Evolutionary conservation across 2,888 invertebrate species (phyloP).

Genomic region (Bimastos eiseni): DNA sequence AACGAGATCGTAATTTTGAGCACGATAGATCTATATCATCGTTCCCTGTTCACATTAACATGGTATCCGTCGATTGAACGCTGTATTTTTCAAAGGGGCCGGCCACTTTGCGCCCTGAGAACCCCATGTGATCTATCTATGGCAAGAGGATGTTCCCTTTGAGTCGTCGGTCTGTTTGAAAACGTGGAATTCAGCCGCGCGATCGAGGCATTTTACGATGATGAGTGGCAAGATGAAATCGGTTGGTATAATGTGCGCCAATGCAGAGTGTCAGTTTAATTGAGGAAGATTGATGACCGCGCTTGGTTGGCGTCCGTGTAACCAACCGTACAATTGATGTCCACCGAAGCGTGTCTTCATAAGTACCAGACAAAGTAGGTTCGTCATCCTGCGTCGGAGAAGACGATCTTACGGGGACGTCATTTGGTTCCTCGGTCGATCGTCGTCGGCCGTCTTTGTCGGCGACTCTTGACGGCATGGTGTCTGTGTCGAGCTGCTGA

Average conservation of each 20-base stretch:
- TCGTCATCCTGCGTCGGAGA: background rate
- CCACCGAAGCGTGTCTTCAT: background rate
- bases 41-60: background rate
- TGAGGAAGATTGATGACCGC: slow-evolving; percentile 14
- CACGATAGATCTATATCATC: background rate
- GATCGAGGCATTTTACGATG: slow-evolving; percentile 6
- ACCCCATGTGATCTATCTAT: background rate
- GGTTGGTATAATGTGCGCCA: slow-evolving; percentile 7
- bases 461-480: background rate
- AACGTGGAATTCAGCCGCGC: background rate
- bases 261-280: slow-evolving; percentile 22
- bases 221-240: background rate
- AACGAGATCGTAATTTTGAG: slow-evolving; percentile 13
- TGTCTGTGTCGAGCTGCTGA: background rate
- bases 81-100: background rate
- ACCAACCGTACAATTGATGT: slow-evolving; percentile 20
- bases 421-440: background rate
- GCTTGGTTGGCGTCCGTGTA: background rate
- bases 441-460: background rate
- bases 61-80: background rate
- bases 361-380: slow-evolving; percentile 9
- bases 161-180: background rate
- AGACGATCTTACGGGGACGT: slow-evolving; percentile 5
- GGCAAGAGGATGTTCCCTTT: background rate
- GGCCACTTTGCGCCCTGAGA: background rate